Evolutionary conservation across 2,113 vertebrate species (phyloP).

Genomic region (Caretta caretta): DNA sequence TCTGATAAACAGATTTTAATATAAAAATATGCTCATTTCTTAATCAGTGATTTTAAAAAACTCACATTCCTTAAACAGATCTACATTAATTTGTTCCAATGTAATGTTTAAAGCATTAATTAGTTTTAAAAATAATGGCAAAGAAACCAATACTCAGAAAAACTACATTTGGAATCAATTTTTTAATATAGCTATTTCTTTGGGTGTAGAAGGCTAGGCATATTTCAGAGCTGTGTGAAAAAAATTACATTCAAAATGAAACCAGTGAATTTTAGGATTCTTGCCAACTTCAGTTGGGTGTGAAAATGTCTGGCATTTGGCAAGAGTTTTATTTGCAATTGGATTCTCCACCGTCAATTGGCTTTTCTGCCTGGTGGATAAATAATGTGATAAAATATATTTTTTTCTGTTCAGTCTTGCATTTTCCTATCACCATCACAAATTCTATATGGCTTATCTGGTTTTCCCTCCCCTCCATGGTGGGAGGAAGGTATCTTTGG

Average conservation of each 20-base stretch:
- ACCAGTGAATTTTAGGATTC: not conserved
- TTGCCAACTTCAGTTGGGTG: conserved; percentile 23
- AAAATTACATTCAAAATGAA: not conserved
- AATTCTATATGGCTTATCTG: not conserved
- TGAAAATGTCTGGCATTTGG: conserved; percentile 6
- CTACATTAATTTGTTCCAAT: conserved; percentile 39
- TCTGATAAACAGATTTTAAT: conserved; percentile 39
- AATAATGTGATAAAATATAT: conserved; percentile 18
- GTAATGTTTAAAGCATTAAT: not conserved
- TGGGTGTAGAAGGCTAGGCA: not conserved
- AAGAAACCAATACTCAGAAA: not conserved
- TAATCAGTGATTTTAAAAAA: conserved; percentile 22
- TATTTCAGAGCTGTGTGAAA: not conserved
- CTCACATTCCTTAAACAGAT: not conserved
- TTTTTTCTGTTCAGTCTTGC: accelerated
- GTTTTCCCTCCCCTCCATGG: not conserved
- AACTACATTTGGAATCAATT: not conserved
- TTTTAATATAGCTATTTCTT: accelerated
- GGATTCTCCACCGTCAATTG: conserved; percentile 25
- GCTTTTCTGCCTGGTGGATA: conserved; percentile 17
- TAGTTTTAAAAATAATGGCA: not conserved
- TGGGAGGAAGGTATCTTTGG: not conserved
- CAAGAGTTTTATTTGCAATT: conserved; percentile 47
- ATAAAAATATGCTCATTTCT: conserved; percentile 16
- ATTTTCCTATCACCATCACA: not conserved